These are phyloP conservation scores for Microctonus aethiopoides DNA, from an alignment of 2,888 invertebrate genomes.

Conservation along the genomic window DNA sequence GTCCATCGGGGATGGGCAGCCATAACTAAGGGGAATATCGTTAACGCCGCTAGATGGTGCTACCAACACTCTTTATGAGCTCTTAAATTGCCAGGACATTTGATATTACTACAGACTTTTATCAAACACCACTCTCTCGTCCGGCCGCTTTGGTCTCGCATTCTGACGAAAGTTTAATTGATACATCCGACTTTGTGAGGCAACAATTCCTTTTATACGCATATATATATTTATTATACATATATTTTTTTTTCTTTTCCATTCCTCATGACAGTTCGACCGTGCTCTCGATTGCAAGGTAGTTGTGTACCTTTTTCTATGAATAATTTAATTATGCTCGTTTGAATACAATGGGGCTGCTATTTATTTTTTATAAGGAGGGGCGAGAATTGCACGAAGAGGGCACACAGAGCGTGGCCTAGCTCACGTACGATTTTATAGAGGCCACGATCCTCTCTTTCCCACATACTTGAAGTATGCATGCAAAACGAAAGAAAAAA, in stretches of 20 bases:
- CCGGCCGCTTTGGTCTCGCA: slow-evolving; percentile 33
- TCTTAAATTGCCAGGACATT: slow-evolving; percentile 33
- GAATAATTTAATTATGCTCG: slow-evolving; percentile 44
- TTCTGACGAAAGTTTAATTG: slow-evolving; percentile 33
- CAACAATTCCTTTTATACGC: slow-evolving; percentile 10
- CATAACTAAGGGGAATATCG: slow-evolving; percentile 63
- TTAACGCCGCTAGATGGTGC: slow-evolving; percentile 65
- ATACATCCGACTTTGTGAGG: slow-evolving; percentile 31
- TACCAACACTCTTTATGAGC: slow-evolving; percentile 48
- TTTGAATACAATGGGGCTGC: slow-evolving; percentile 45
- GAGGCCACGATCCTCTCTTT: slow-evolving; percentile 18
- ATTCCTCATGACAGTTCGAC: slow-evolving; percentile 30
- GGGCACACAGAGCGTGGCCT: slow-evolving; percentile 15
- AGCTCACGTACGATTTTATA: slow-evolving; percentile 27
- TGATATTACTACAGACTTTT: slow-evolving; percentile 49
- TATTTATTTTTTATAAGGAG: slow-evolving; percentile 40
- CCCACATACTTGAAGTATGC: slow-evolving; percentile 1
- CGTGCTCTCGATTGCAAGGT: slow-evolving; percentile 36
- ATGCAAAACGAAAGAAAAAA: neutral
- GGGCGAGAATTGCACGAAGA: slow-evolving; percentile 16
- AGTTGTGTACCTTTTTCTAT: slow-evolving; percentile 39
- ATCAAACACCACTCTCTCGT: slow-evolving; percentile 44
- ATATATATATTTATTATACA: neutral
- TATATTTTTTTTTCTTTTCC: slow-evolving; percentile 11
- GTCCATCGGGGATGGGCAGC: slow-evolving; percentile 59